Percentiles rank a stretch among this genome's conserved stretches.
phyloP scores from a whole-genome alignment of 2,113 vertebrate species.

The Synodontis membranacea region DNA sequence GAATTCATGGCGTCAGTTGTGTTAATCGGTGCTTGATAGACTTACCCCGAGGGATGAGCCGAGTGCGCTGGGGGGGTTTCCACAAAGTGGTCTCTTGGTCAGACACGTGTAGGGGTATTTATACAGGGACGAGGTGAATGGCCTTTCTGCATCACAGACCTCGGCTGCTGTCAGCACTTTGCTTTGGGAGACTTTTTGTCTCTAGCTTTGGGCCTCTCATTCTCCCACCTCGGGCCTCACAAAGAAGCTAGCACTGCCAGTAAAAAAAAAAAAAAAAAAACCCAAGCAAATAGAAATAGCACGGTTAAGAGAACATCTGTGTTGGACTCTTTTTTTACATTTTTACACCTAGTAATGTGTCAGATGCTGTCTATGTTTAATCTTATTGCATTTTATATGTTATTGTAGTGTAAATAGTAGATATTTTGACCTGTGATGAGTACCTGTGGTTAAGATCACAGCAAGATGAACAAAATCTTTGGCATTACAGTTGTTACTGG shows the following conservation, averaged over 20 bases:
- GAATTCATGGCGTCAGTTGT: not conserved
- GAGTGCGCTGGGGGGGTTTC: slow-evolving; percentile 65
- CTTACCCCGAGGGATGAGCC: slow-evolving; percentile 70
- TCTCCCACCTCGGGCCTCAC: slow-evolving; percentile 31
- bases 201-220: slow-evolving; percentile 58
- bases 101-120: slow-evolving; percentile 67
- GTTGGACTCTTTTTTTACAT: not conserved
- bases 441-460: not conserved
- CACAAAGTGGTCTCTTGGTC: slow-evolving; percentile 67
- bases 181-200: slow-evolving; percentile 72
- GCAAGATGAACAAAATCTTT: not conserved
- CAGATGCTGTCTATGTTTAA: not conserved
- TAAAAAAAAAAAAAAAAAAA: too few relatives aligned
- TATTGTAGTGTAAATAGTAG: not conserved
- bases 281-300: not conserved
- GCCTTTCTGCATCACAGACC: slow-evolving; percentile 31
- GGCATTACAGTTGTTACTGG: not conserved
- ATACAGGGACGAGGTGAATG: slow-evolving; percentile 60
- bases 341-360: not conserved
- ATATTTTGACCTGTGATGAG: not conserved
- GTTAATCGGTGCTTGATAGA: slow-evolving; percentile 47
- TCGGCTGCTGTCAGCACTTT: slow-evolving; percentile 77
- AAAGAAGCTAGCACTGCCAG: slow-evolving; percentile 25
- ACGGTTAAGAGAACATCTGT: not conserved
- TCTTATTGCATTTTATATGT: not conserved